Conservation (phyloP, 1,140 invertebrate species). For the Nixonia krombeini region DNA sequence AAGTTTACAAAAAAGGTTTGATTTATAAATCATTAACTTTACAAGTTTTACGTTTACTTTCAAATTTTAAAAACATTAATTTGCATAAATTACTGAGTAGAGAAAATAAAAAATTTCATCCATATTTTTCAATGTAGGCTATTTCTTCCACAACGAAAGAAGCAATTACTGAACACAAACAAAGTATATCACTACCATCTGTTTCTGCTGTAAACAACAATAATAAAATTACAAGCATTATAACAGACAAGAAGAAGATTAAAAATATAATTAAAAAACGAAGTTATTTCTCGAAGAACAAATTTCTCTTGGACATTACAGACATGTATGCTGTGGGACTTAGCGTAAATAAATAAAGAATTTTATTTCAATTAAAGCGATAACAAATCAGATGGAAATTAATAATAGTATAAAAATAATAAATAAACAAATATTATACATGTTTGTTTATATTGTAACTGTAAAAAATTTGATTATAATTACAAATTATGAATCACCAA, state of each 20-base stretch:
- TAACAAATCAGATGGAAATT: too few species aligned
- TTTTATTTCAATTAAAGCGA: neutral
- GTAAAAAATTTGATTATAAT: too few species aligned
- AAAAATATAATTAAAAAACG: conserved; percentile 22
- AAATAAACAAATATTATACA: too few species aligned
- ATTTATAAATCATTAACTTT: too few species aligned
- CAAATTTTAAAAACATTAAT: too few species aligned
- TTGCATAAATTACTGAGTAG: too few species aligned
- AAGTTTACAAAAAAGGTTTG: too few species aligned
- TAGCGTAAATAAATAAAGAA: conserved; percentile 44
- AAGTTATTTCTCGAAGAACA: conserved; percentile 41
- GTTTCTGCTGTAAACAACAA: conserved; percentile 7
- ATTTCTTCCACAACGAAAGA: conserved; percentile 50
- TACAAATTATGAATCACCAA: too few species aligned
- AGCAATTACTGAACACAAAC: conserved; percentile 53
- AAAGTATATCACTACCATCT: conserved; percentile 22
- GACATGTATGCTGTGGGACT: conserved; percentile 64
- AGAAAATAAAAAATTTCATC: too few species aligned
- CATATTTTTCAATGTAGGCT: conserved; percentile 28
- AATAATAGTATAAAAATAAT: too few species aligned
- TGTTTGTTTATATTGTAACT: too few species aligned
- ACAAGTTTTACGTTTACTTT: too few species aligned
- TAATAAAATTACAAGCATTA: neutral
- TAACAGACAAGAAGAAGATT: neutral
- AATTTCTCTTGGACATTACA: conserved; percentile 45